Evolutionary conservation across 2,113 vertebrate genomes (phyloP), one percentile per base, ranked within the genome.

Genomic region (Rafetus swinhoei): DNA sequence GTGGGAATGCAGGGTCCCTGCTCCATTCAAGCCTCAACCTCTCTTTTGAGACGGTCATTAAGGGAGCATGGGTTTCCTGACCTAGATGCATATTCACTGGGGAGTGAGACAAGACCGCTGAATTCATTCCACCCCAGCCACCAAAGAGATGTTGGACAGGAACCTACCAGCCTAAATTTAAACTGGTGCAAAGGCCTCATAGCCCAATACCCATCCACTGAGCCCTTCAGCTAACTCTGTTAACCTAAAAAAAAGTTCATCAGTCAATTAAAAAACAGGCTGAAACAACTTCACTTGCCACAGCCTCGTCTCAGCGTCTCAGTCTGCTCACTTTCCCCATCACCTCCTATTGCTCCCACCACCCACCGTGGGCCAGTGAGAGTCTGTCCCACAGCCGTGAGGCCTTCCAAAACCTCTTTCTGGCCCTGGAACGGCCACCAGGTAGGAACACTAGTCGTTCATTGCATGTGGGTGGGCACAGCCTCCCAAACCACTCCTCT

Each of bases 1-100:
- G 1, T 57, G 84, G 69, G 35, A 18, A 65, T 72, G 77, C 32
- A 2, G 1, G 0, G 2, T 55, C 15, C 72, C 2, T 1, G 55
- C 27, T 18, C 0, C 1, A 11, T 35, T 29, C 90, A 1, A 1
- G 27, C n/a, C 72, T 74, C 35, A 74, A 2, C 35, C 72, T 74
- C 35, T 81, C 54, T 81, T 81, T n/a, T 39, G 55, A 57, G 55
- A 81, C 55, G 14, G 21, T 19, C n/a, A 25, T 35, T n/a, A 81
- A 13, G 32, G 35, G n/a, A 9, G 9, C 39, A 24, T 45, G 9
- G 35, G 19, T 39, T 22, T 74, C 72, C 32, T 8, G 29, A n/a
- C 15, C 11, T 32, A 65, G 62, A 65, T 32, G 27, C 3, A 16
- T 74, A 14, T 81, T 22, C 54, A 25, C 35, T 24, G 22, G 54